Base-by-base conservation (phyloP, 1,140 invertebrate species). In the Cotesia glomerata region DNA sequence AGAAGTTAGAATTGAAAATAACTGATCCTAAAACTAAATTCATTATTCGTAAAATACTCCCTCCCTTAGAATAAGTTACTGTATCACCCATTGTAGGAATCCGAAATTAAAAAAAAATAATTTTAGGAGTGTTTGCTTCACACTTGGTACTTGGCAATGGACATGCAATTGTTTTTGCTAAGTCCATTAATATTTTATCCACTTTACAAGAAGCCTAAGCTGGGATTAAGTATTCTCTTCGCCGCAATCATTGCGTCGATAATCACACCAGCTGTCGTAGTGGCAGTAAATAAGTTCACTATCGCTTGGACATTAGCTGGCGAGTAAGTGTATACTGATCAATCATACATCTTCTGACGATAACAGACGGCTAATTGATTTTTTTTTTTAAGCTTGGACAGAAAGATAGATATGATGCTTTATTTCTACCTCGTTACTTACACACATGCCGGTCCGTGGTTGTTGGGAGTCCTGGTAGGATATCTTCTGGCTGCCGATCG, bases 11-110 rank as follows among this genome's bases (percentile, higher is more conserved):
- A 18, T 18, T 18, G 2, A 18, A 18, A 18, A 18, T 18, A 1
- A 1, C 18, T 18, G 18, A 26, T 45, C 39, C 7, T 7, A 11
- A 7, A 45, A 92, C 90, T 66, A 91, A 88, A 64, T 91, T 88
- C 89, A 95, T 91, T 94, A 95, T 96, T 68, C 92, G 87, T 9
- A 95, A 88, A 2, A 96, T 89, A 45, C 89, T 90, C 59, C 86
- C 88, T 67, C 88, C 88, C 87, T 95, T 95, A n/a, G 85, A 84
- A 74, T 95, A 95, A 13, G 91, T 93, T 39, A 94, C 93, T 1
- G 81, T 81, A 79, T 93, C 91, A 81, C 94, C 94, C 51, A 92
- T 89, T 61, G 87, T 83, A 13, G 81, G 83, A 39, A 95, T 90
- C 26, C 26, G n/a, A n/a, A n/a, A n/a, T n/a, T n/a, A n/a, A n/a